A percentile compares a stretch with the other conserved stretches of the same genome.
Evolutionary conservation across 2,888 invertebrate species (phyloP).

Genomic region (Morpho deidamia): DNA sequence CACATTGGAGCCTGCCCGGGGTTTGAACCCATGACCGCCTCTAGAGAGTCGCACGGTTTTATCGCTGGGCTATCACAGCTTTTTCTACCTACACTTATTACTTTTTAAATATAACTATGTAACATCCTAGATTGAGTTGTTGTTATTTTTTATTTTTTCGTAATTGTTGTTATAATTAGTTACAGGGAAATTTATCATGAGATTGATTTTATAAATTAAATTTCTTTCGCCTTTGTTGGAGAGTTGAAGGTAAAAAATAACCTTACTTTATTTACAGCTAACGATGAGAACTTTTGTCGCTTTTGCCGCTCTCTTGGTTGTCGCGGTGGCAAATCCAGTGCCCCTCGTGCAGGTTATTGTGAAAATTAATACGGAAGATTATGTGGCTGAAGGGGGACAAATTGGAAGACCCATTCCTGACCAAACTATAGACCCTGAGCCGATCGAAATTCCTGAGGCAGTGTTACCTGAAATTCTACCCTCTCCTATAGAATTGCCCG

Average conservation of each 20-base stretch:
- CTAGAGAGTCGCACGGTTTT: no score
- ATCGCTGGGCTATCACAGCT: no score
- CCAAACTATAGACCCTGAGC: not conserved
- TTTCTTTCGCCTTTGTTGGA: no score
- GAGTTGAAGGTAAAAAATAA: not conserved
- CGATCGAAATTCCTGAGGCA: not conserved
- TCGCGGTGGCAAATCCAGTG: slow-evolving; percentile 43
- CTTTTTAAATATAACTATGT: no score
- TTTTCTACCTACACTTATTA: no score
- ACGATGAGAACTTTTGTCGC: slow-evolving; percentile 44
- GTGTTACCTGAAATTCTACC: not conserved
- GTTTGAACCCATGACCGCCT: no score
- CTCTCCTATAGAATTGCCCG: not conserved
- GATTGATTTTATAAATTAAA: no score
- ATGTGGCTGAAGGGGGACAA: not conserved
- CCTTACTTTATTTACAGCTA: slow-evolving; percentile 4
- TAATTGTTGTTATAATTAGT: no score
- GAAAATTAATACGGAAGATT: slow-evolving; percentile 37
- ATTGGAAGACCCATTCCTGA: not conserved
- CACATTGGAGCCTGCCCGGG: no score
- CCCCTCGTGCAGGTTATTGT: slow-evolving; percentile 45
- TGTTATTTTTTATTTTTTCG: no score
- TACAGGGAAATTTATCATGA: no score
- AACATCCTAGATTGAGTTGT: no score
- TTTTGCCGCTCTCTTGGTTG: slow-evolving; percentile 41